Evolutionary conservation across 2,888 invertebrate genomes (phyloP), one percentile per base, ranked within the genome.

Genomic region (Morpho deidamia): DNA sequence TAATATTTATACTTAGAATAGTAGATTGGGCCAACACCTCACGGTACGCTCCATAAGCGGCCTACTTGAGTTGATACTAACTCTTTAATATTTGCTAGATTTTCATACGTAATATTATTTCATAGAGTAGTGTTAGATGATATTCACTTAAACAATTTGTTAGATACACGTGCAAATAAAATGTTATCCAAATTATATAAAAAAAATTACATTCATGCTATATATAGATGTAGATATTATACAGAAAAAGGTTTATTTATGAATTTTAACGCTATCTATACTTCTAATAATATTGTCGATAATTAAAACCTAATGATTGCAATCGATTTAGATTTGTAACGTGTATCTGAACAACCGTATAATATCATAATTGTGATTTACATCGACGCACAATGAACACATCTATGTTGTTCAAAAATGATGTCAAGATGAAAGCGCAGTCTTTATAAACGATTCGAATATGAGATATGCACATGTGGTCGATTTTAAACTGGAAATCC

Each of bases 51-150:
- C 48, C 45, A 11, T 9, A 14, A 44, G 43, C 51, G 59, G 59
- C 59, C 59, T 59, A 59, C 44, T 51, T 43, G 37, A 43, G 53
- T 56, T 53, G 51, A 53, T 51, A 54, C 47, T 47, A 47, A 58
- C 34, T 55, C 45, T 45, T 53, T 46, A 23, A 53, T 74, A 76
- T 66, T 72, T 72, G 78, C 74, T 81, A 80, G 73, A 66, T 66
- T 73, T 73, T 79, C 75, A 79, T 84, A 83, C 79, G 79, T 83
- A 84, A 82, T 56, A 62, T 75, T 70, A 76, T 78, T 76, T 77
- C 66, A 60, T 78, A 67, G 5, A 23, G 23, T 23, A 23, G 23
- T 23, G 23, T 23, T 23, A 23, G 5, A 23, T 23, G 23, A 2
- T 23, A 23, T 23, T 5, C 23, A 23, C 23, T 23, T 23, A 23